A percentile compares a stretch with the other conserved stretches of the same genome.
phyloP scores from a whole-genome alignment of 2,797 vertebrate species.

The Ctenosaura bakeri region DNA sequence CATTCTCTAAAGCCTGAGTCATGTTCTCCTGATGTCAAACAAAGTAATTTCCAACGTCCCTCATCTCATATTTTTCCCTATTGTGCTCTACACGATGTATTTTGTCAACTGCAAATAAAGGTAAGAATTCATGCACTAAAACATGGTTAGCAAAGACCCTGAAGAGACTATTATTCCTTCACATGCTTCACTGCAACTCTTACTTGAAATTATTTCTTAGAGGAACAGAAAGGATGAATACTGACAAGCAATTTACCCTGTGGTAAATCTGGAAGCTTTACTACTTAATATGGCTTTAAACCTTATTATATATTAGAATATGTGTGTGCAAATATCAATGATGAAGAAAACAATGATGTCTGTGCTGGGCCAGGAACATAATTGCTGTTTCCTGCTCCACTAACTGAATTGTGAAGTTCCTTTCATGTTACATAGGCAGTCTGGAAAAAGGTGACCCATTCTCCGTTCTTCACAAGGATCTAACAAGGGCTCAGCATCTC shows the following conservation, averaged over 20 bases:
- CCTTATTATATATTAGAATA: background rate
- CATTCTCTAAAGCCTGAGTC: constrained; percentile 80
- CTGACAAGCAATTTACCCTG: background rate
- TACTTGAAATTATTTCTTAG: background rate
- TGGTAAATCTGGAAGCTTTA: background rate
- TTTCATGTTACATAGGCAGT: background rate
- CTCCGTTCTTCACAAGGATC: background rate
- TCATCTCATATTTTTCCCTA: constrained; percentile 60
- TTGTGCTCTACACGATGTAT: constrained; percentile 69
- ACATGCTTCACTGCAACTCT: background rate
- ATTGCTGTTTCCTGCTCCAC: background rate
- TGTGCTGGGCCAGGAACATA: background rate
- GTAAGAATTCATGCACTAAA: constrained; percentile 63
- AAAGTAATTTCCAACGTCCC: constrained; percentile 67
- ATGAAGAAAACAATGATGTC: background rate
- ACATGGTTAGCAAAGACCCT: constrained; percentile 34
- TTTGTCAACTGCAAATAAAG: constrained; percentile 65
- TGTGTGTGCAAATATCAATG: background rate
- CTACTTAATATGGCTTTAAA: background rate
- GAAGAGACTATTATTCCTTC: background rate
- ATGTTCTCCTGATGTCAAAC: constrained; percentile 77
- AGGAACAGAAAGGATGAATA: background rate
- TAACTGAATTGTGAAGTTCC: background rate
- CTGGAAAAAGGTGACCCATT: background rate
- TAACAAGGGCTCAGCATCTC: background rate